A percentile compares a stretch with the other conserved stretches of the same genome.
These are phyloP conservation scores for Geopemphigus sp. DNA, from an alignment of 1,140 invertebrate genomes.

Conservation along the genomic window DNA sequence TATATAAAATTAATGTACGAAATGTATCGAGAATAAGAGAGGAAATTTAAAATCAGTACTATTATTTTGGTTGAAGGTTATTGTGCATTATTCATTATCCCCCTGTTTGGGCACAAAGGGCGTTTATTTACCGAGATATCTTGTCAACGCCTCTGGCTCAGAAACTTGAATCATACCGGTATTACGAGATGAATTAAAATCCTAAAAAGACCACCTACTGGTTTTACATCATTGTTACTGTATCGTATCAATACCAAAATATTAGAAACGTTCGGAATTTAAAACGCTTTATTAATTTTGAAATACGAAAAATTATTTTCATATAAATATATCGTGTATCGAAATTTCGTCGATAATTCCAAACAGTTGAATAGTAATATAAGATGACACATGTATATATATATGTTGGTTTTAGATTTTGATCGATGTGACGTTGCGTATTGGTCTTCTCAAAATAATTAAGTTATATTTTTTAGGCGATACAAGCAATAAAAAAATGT, in stretches of 20 bases:
- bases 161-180: slow-evolving; percentile 11
- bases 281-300: neutral
- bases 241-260: neutral
- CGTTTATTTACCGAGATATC: slow-evolving; percentile 2
- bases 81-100: neutral
- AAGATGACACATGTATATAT: too few relatives aligned
- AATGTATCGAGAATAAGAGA: neutral
- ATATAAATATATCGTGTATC: too few relatives aligned
- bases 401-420: too few relatives aligned
- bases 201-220: slow-evolving; percentile 16
- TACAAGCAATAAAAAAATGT: too few relatives aligned
- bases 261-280: neutral
- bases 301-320: too few relatives aligned
- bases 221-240: neutral
- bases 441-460: too few relatives aligned
- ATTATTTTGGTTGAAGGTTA: slow-evolving; percentile 22
- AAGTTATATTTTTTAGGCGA: too few relatives aligned
- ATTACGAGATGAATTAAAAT: slow-evolving; percentile 21
- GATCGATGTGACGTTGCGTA: too few relatives aligned
- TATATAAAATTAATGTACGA: neutral
- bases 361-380: too few relatives aligned
- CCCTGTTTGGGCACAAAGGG: neutral
- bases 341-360: too few relatives aligned
- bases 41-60: neutral
- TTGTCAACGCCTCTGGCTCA: slow-evolving; percentile 10